A percentile compares a stretch with the other conserved stretches of the same genome.
These are phyloP conservation scores for Xanthorhoe designata DNA, from an alignment of 2,888 invertebrate species.

Conservation along the genomic window DNA sequence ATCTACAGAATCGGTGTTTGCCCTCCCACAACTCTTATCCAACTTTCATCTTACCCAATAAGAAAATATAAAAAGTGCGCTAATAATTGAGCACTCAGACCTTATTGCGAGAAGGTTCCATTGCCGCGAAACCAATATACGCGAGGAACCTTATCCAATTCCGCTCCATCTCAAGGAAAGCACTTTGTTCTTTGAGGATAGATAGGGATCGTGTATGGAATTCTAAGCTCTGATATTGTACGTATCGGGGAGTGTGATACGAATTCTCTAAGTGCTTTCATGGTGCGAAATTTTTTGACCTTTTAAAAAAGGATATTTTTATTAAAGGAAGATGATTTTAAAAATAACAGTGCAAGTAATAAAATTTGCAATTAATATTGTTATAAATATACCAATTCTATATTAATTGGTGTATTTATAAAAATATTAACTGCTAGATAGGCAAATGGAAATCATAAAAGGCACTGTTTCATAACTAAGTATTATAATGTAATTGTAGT, in stretches of 20 bases:
- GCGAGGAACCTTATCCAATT: conserved; percentile 61
- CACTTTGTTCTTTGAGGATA: conserved; percentile 74
- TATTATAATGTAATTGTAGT: too few relatives aligned
- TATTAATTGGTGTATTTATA: too few relatives aligned
- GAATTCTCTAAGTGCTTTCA: conserved; percentile 34
- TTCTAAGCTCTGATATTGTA: conserved; percentile 51
- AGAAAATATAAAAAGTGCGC: conserved; percentile 45
- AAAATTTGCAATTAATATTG: too few relatives aligned
- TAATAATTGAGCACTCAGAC: conserved; percentile 55
- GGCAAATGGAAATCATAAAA: too few relatives aligned
- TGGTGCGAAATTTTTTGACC: conserved; percentile 28
- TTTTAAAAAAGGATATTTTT: too few relatives aligned
- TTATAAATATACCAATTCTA: too few relatives aligned
- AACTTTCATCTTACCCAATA: conserved; percentile 40
- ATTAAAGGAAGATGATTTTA: too few relatives aligned
- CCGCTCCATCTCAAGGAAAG: conserved; percentile 58
- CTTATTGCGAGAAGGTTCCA: conserved; percentile 58
- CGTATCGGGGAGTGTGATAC: conserved; percentile 42
- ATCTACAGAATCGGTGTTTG: background rate
- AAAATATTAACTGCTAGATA: too few relatives aligned
- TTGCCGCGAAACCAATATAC: conserved; percentile 61
- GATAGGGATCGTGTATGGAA: conserved; percentile 59
- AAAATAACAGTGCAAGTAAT: too few relatives aligned
- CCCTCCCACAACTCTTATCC: conserved; percentile 30
- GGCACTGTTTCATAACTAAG: too few relatives aligned